Conservation (phyloP, 1,140 invertebrate species). For the Bombus haemorrhoidalis region DNA sequence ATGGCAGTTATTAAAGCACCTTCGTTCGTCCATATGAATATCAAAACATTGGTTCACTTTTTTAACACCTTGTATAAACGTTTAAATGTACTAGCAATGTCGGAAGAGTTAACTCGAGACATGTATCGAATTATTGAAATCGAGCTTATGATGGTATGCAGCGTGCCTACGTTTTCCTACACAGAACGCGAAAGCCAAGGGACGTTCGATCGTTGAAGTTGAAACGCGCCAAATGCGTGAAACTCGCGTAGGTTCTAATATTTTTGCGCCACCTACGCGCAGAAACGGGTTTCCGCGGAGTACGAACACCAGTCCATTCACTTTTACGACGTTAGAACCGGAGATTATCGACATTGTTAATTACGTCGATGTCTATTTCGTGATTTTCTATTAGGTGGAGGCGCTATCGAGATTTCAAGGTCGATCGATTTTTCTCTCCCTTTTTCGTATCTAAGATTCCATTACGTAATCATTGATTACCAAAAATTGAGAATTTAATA, state of each 20-base stretch:
- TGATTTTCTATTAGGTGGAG: background rate
- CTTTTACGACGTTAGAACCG: constrained; percentile 37
- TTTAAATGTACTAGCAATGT: no score
- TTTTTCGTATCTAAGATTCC: no score
- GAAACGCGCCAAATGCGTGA: constrained; percentile 62
- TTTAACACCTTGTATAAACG: background rate
- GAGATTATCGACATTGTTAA: constrained; percentile 37
- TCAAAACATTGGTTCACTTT: background rate
- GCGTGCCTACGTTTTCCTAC: constrained; percentile 17
- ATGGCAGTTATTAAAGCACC: background rate
- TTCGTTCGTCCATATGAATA: background rate
- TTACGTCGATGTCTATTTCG: background rate
- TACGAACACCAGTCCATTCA: constrained; percentile 48
- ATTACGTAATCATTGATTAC: no score
- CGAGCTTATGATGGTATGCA: background rate
- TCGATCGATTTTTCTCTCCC: background rate
- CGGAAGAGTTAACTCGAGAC: background rate
- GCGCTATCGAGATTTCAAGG: background rate
- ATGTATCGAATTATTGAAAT: background rate
- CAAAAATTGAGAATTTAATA: background rate
- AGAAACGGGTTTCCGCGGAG: constrained; percentile 50
- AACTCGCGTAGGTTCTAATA: constrained; percentile 61
- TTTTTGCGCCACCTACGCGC: constrained; percentile 53
- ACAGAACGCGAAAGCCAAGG: constrained; percentile 1
- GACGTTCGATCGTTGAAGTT: constrained; percentile 40